Base-by-base conservation (phyloP, 2,888 invertebrate genomes). In the Sceliomorpha sp. region DNA sequence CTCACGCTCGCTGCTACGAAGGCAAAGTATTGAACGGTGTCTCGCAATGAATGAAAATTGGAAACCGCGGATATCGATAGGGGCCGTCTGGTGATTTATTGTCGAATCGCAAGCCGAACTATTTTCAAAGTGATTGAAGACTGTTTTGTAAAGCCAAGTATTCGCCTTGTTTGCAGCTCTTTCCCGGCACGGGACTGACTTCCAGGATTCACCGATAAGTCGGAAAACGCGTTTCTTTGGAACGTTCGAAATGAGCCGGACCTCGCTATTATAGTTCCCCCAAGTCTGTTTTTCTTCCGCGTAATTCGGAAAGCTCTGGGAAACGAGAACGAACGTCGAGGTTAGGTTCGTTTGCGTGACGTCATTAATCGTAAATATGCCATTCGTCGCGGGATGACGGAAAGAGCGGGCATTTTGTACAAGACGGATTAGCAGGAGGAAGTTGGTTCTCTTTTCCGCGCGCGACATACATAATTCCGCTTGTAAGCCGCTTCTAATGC, bases 1-100 rank as follows among this genome's bases (percentile, higher is more conserved):
- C 73, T 74, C 72, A 59, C 42, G 76, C 55, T 59, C 64, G 80
- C 63, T 70, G 72, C 71, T 76, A 72, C n/a, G 60, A 70, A 70
- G 73, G 74, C 75, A 68, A 72, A 74, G 78, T 75, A 78, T 80
- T 77, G 77, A 80, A 74, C 71, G 73, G 48, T 68, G 74, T 67
- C 70, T 76, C 73, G 76, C 72, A 67, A 73, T 71, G 78, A 79
- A 77, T 75, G 79, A 76, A 81, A 82, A 81, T 80, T 74, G 73
- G 75, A 77, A 76, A 76, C 69, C 70, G 70, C 73, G 51, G 73
- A 62, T 77, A 80, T 76, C 72, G 79, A 79, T 78, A 76, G 75
- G 73, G 71, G 72, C 59, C 56, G 56, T 42, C 70, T 73, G 80
- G 77, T 75, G 81, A 81, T 81, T 81, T 81, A 81, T 81, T 74